Base-by-base conservation (phyloP, 64 coral and sea anemone genomes). In the Stichodactyla helianthus region DNA sequence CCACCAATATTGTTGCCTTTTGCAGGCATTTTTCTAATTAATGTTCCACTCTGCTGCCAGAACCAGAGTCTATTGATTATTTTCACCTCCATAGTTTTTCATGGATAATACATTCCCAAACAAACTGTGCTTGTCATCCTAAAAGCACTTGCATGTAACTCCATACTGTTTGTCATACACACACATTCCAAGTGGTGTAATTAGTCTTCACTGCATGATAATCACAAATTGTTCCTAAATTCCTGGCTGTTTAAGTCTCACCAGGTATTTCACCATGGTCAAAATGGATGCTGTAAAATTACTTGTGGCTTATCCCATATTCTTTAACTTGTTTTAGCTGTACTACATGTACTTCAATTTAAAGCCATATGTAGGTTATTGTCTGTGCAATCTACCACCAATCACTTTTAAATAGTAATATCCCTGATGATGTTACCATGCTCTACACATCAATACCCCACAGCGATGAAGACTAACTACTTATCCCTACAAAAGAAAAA, bases 391-490 rank as follows among this genome's bases (percentile, higher is more conserved):
- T 65, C 62, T 65, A 65, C 19, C 19, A n/a, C 22, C 62, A 65
- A 65, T 65, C 20, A 65, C 9, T 65, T 65, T 65, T 23, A 65
- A 65, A 65, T 65, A 65, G 62, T 65, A 65, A 20, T 18, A 18
- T 5, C 59, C 59, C 59, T 19, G 18, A 18, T 65, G 18, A 18
- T 65, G 62, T 65, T 22, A 7, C 62, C 62, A 65, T 65, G 62
- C 62, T n/a, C 19, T 65, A 22, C 22, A 65, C 62, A n/a, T 62
- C 5, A 62, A 62, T 18, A 62, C 5, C 59, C 19, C 22, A n/a
- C 62, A 65, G 62, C 62, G 22, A 65, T 65, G 62, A 65, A 65
- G 62, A 65, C 62, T 65, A 65, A 65, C 62, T 65, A 65, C 62
- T 65, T 65, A n/a, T 65, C 62, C 62, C 62, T 65, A 65, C 59